A percentile compares a stretch with the other conserved stretches of the same genome.
phyloP scores from a whole-genome alignment of 2,113 vertebrate genomes.

The Thermophis baileyi region DNA sequence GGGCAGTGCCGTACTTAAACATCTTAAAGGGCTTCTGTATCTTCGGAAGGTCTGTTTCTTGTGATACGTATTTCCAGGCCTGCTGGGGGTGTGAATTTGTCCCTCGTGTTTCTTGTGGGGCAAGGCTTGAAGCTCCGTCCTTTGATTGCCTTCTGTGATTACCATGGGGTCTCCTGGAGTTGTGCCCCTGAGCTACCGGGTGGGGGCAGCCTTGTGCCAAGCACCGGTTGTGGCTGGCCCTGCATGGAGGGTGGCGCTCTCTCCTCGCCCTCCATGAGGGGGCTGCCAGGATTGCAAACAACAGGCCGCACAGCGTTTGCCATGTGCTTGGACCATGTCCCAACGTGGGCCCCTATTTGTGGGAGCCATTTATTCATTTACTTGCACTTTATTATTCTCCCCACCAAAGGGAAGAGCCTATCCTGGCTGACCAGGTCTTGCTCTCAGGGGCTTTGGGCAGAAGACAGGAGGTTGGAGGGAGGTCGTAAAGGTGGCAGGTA shows the following conservation, averaged over 20 bases:
- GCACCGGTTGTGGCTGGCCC: neutral
- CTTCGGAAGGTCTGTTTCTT: neutral
- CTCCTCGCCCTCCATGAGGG: neutral
- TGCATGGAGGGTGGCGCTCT: neutral
- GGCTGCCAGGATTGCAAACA: neutral
- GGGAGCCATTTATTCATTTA: neutral
- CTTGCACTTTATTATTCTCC: neutral
- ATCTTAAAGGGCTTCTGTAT: neutral
- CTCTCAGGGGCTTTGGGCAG: neutral
- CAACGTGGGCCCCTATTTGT: neutral
- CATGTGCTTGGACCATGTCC: neutral
- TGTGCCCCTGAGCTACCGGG: neutral
- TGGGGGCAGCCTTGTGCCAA: neutral
- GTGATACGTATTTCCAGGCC: neutral
- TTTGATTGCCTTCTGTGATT: neutral
- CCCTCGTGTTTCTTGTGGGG: neutral
- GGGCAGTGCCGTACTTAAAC: neutral
- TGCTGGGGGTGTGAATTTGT: neutral
- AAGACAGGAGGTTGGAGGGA: neutral
- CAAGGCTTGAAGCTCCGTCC: neutral
- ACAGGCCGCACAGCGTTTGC: neutral
- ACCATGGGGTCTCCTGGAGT: neutral
- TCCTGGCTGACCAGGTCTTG: too few relatives aligned
- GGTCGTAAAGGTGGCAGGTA: neutral
- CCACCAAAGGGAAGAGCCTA: neutral